Evolutionary conservation across 2,888 invertebrate species (phyloP).

Genomic region (Ormyrus thymus): DNA sequence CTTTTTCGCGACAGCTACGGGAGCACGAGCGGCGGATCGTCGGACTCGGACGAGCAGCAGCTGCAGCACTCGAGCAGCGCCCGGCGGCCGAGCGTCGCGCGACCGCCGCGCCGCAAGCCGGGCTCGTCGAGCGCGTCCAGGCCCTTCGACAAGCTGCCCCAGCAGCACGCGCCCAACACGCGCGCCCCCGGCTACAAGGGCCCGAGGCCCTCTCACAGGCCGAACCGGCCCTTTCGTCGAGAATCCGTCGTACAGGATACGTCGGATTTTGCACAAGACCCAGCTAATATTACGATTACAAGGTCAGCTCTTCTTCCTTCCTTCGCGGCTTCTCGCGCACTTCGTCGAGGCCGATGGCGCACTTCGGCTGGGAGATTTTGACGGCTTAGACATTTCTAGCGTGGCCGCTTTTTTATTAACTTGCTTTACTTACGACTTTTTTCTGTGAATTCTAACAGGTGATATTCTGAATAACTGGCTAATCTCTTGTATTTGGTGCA

Average conservation of each 20-base stretch:
- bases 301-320: slow-evolving; percentile 59
- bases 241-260: slow-evolving; percentile 64
- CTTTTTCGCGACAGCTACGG: slow-evolving; percentile 52
- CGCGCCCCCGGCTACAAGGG: slow-evolving; percentile 72
- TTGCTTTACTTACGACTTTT: background rate
- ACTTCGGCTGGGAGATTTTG: too few relatives aligned
- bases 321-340: background rate
- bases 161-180: slow-evolving; percentile 73
- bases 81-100: slow-evolving; percentile 56
- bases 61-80: slow-evolving; percentile 53
- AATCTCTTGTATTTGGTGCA: background rate
- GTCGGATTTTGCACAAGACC: slow-evolving; percentile 59
- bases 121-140: slow-evolving; percentile 57
- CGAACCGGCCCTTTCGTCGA: slow-evolving; percentile 68
- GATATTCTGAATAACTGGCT: background rate
- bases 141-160: slow-evolving; percentile 71
- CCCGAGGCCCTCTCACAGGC: slow-evolving; percentile 59
- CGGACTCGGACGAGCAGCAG: slow-evolving; percentile 54
- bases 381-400: too few relatives aligned
- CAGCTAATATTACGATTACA: slow-evolving; percentile 60
- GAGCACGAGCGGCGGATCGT: slow-evolving; percentile 29
- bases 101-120: slow-evolving; percentile 65
- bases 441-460: background rate
- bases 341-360: too few relatives aligned
- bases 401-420: background rate